Conservation (phyloP, 1,140 invertebrate species). For the Nomia melanderi region DNA sequence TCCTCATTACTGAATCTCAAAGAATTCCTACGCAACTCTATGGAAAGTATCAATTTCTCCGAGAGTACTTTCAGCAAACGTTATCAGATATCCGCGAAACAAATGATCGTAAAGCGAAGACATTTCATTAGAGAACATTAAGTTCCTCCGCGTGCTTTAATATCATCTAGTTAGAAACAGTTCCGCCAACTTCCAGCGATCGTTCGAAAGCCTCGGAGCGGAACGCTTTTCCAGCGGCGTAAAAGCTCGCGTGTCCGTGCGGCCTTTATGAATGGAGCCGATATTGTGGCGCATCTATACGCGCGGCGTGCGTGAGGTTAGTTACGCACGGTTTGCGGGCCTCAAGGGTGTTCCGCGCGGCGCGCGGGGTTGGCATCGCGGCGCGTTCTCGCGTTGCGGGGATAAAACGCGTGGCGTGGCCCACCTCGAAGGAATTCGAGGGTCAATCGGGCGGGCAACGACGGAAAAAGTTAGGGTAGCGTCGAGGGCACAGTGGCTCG, state of each 20-base stretch:
- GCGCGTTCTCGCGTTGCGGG: conserved; percentile 52
- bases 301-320: conserved; percentile 78
- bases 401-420: conserved; percentile 11
- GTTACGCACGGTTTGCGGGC: conserved; percentile 78
- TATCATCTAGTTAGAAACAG: no score
- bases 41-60: no score
- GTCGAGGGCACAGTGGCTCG: conserved; percentile 24
- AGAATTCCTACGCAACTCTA: no score
- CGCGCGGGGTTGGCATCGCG: conserved; percentile 65
- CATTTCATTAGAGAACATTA: no score
- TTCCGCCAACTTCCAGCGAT: no score
- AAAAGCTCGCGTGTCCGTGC: conserved; percentile 16
- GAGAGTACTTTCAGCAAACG: no score
- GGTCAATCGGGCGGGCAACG: no score
- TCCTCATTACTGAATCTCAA: no score
- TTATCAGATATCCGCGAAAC: no score
- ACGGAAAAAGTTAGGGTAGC: conserved; percentile 32
- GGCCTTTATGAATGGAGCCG: conserved; percentile 78
- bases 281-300: conserved; percentile 75
- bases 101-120: no score
- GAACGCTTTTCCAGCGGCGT: neutral
- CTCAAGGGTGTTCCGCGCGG: conserved; percentile 72
- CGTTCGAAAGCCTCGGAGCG: neutral
- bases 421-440: no score
- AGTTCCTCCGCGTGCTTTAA: no score